Percentiles rank a stretch among this genome's conserved stretches.
phyloP scores from a whole-genome alignment of 2,888 invertebrate species.

The Homarus gammarus region DNA sequence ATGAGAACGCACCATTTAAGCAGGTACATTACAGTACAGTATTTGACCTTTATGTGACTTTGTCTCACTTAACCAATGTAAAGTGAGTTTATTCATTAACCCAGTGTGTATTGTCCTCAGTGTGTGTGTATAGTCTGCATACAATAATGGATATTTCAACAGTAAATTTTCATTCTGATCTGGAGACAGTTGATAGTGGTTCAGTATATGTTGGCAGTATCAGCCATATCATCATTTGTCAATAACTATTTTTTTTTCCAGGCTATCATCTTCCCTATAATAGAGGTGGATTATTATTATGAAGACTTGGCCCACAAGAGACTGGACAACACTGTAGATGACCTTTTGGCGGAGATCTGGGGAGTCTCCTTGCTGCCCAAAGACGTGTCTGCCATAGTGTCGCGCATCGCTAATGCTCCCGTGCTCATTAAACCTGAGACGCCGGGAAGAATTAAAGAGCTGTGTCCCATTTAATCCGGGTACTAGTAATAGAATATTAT shows the following conservation, averaged over 20 bases:
- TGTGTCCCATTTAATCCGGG: conserved; percentile 35
- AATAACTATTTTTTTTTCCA: not conserved
- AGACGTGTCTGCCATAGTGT: conserved; percentile 61
- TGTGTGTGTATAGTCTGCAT: not conserved
- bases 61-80: not conserved
- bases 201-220: not conserved
- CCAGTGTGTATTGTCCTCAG: not conserved
- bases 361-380: conserved; percentile 21
- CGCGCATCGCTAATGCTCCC: conserved; percentile 61
- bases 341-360: conserved; percentile 31
- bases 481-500: not conserved
- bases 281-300: conserved; percentile 34
- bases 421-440: conserved; percentile 55
- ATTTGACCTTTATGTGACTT: not conserved
- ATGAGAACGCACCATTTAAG: conserved; percentile 74
- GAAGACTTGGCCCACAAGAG: conserved; percentile 9
- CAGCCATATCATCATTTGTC: not conserved
- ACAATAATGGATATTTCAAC: not conserved
- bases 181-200: no score
- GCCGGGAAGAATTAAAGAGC: not conserved
- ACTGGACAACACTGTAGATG: conserved; percentile 27
- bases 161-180: no score
- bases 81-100: not conserved
- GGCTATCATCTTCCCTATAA: conserved; percentile 42
- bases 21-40: conserved; percentile 51